These are phyloP conservation scores for Hoplostethus atlanticus DNA, from an alignment of 2,797 vertebrate genomes.

Conservation along the genomic window DNA sequence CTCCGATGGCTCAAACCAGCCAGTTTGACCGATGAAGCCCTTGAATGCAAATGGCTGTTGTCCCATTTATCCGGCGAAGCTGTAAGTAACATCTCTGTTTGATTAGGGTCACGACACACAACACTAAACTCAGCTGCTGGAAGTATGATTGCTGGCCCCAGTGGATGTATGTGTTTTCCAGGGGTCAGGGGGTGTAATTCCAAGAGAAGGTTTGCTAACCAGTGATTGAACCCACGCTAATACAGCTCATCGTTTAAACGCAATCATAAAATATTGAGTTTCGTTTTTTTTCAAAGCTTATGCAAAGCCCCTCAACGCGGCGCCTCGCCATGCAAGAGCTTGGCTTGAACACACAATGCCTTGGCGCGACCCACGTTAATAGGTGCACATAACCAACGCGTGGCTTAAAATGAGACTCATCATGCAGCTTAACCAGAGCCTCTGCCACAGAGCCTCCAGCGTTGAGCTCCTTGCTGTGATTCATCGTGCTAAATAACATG, in stretches of 20 bases:
- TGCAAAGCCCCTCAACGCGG: conserved; percentile 27
- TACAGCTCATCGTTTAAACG: not conserved
- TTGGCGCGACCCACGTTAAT: conserved; percentile 22
- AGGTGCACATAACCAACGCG: not conserved
- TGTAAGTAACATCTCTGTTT: conserved; percentile 11
- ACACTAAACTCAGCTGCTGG: not conserved
- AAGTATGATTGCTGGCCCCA: not conserved
- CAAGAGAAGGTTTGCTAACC: not conserved
- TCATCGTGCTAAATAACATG: not conserved
- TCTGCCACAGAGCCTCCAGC: not conserved
- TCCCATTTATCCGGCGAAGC: conserved; percentile 32
- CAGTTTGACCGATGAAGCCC: conserved; percentile 6
- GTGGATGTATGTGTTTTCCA: conserved; percentile 5
- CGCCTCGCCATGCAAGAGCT: conserved; percentile 28
- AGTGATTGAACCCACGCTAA: conserved; percentile 11
- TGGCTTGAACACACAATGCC: conserved; percentile 18
- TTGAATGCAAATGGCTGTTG: conserved; percentile 39
- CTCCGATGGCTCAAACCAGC: conserved; percentile 19
- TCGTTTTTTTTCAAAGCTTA: conserved; percentile 17
- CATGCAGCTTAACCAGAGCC: conserved; percentile 6
- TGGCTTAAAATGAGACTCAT: not conserved
- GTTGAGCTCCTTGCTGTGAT: not conserved
- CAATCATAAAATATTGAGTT: conserved; percentile 7
- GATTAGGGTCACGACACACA: conserved; percentile 5
- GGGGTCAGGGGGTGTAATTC: conserved; percentile 17